Conservation (phyloP, 1,140 invertebrate species). For the Macrocentrus cingulum region DNA sequence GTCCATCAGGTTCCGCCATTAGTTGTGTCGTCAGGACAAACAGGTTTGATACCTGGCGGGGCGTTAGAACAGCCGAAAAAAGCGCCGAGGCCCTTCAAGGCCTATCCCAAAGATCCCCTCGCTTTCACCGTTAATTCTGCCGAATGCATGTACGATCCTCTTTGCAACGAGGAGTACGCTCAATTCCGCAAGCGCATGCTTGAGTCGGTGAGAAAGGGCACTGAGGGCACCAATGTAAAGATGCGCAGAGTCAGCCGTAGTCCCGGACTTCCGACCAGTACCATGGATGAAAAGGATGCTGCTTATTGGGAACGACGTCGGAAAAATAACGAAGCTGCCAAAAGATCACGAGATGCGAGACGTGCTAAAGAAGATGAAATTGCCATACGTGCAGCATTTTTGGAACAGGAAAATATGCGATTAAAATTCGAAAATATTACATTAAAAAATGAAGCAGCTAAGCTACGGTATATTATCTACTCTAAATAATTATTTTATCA, state of each 20-base stretch:
- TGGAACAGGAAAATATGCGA: constrained; percentile 79
- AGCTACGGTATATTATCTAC: constrained; percentile 62
- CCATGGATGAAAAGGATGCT: constrained; percentile 68
- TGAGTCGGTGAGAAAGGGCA: constrained; percentile 64
- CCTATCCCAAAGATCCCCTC: constrained; percentile 70
- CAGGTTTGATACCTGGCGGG: background rate
- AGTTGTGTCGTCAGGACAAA: background rate
- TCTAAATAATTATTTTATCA: constrained; percentile 20
- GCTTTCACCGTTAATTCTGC: constrained; percentile 59
- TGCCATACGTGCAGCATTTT: constrained; percentile 80
- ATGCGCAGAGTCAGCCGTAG: constrained; percentile 62
- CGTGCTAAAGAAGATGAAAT: constrained; percentile 91
- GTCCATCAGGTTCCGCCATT: constrained; percentile 9
- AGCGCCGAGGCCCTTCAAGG: constrained; percentile 67
- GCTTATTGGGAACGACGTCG: constrained; percentile 84
- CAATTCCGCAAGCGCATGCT: constrained; percentile 70
- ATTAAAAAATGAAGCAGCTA: constrained; percentile 63
- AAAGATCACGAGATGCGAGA: constrained; percentile 86
- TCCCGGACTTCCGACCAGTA: constrained; percentile 42
- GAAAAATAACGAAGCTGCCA: constrained; percentile 96
- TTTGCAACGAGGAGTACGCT: constrained; percentile 65
- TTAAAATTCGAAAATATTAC: constrained; percentile 67
- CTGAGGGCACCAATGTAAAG: constrained; percentile 67
- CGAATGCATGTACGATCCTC: constrained; percentile 56
- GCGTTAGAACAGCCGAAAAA: constrained; percentile 41